Evolutionary conservation across 1,140 invertebrate species (phyloP), one percentile per base, ranked within the genome.

Genomic region (Eriosoma lanigerum): DNA sequence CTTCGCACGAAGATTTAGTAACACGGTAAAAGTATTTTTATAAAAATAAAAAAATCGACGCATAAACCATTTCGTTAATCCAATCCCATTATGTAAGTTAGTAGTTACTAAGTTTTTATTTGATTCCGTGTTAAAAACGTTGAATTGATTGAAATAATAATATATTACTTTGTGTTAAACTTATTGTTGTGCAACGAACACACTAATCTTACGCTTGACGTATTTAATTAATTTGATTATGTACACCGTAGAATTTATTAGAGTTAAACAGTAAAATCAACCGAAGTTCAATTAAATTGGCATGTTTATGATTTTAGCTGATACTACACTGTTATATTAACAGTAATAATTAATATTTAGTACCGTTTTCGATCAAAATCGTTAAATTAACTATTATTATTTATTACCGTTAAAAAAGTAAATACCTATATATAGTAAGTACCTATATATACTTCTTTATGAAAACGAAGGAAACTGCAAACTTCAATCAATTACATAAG

Each of bases 211-310:
- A 29, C 5, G 24, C 9, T 29, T 62, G 60, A 32, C 60, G 60
- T 62, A 62, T 62, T 62, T 62, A 62, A 62, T 62, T 62, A 62
- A 62, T 62, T 62, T n/a, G 17, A 62, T 62, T 62, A 32, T n/a
- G 60, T 62, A 32, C 19, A n/a, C 50, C 17, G 29, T 62, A 19
- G 19, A 62, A 62, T 62, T 62, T 62, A 62, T 62, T 62, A 19
- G 17, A 62, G 60, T 62, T 32, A 13, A 32, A 62, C 58, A 29
- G 58, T 62, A 38, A 62, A 62, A 62, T 62, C 60, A 62, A 62
- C 60, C 29, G 17, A 32, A 26, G 26, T 62, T 62, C 29, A 32
- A 62, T 62, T 32, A 32, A 62, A 62, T 62, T 62, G 60, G 60
- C 19, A 32, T 62, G 60, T 62, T 62, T 62, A 32, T 62, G 60